Evolutionary conservation across 2,113 vertebrate species (phyloP).

Genomic region (Hypomesus transpacificus): DNA sequence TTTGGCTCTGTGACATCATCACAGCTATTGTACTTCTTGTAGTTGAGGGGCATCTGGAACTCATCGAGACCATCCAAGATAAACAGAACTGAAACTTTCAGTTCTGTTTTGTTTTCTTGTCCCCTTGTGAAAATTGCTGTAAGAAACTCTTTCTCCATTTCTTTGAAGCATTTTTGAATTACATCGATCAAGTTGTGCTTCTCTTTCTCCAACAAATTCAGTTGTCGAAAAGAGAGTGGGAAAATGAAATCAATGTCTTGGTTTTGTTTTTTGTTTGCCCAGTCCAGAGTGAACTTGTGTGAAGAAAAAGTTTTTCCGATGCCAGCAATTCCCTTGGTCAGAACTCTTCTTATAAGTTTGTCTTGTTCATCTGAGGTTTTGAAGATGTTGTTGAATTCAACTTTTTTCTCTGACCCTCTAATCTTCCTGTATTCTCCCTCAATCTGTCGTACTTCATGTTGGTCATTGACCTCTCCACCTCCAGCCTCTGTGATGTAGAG

Average conservation of each 20-base stretch:
- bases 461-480: background rate
- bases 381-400: background rate
- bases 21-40: background rate
- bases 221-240: background rate
- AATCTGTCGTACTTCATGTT: constrained; percentile 10
- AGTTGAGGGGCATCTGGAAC: background rate
- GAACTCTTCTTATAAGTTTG: background rate
- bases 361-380: background rate
- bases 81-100: background rate
- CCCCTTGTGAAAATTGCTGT: too few species aligned
- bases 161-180: background rate
- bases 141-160: background rate
- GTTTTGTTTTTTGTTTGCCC: background rate
- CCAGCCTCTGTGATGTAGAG: constrained; percentile 33
- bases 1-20: background rate
- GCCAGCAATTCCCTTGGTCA: background rate
- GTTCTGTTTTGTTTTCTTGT: background rate
- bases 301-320: background rate
- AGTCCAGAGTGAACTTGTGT: background rate
- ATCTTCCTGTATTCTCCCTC: background rate
- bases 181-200: background rate
- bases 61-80: constrained; percentile 1
- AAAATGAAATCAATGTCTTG: background rate
- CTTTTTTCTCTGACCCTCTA: background rate
- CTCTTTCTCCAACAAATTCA: background rate